Evolutionary conservation across 2,888 invertebrate species (phyloP), one percentile per base, ranked within the genome.

Genomic region (Seladonia tumulorum): DNA sequence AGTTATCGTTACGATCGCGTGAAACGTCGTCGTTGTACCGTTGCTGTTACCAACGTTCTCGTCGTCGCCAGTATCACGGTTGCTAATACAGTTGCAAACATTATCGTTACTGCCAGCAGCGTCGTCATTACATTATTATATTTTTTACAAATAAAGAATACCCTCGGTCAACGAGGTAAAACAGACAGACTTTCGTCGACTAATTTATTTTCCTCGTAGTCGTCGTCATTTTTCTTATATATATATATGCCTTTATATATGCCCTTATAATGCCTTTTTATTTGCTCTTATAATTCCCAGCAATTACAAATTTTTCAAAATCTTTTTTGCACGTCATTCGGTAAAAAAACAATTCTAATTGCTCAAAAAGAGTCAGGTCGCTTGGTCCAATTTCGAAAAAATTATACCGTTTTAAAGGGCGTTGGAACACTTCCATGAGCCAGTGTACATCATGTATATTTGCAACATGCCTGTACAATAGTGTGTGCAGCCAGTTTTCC

Each of bases 91-190:
- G 83, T 83, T 75, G 80, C 79, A 81, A 76, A 76, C 74, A 83
- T 77, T 76, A 79, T 76, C 76, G 83, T 79, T 81, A 87, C 78
- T 86, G 81, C 71, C 83, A 87, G 49, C 81, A 87, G 76, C 79
- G 77, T 84, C 81, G 68, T 83, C 83, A 86, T 90, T 92, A 94
- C 92, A 94, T 94, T 93, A 94, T 93, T 94, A 95, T 94, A 95
- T 95, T 95, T 94, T 95, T 94, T 94, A 95, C 94, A 92, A 94
- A 94, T 94, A 94, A 94, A 94, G 88, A 91, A 87, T 81, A 87
- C 80, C 87, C 89, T 91, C 88, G 79, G 79, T 63, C 76, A 83
- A 81, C 79, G 88, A 88, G 89, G 82, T 68, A 29, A 66, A 79
- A 73, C 49, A 49, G 57, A 49, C 42, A 12, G n/a, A 42, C n/a